A percentile compares a stretch with the other conserved stretches of the same genome.
Evolutionary conservation across 2,888 invertebrate species (phyloP).

Genomic region (Agrochola lota): DNA sequence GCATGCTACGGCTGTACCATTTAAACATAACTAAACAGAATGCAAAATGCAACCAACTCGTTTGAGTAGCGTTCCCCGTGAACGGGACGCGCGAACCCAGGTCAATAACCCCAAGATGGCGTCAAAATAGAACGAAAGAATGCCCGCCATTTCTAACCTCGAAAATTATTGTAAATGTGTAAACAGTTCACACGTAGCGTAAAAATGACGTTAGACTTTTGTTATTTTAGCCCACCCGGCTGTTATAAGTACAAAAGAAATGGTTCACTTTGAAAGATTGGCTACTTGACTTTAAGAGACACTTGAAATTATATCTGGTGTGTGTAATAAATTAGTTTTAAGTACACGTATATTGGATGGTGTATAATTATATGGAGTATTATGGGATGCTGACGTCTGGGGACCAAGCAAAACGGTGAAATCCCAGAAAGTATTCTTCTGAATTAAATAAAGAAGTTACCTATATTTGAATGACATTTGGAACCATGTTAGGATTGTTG

Average conservation of each 20-base stretch:
- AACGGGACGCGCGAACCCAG: slow-evolving; percentile 80
- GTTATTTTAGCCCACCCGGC: slow-evolving; percentile 45
- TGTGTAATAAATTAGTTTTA: slow-evolving; percentile 47
- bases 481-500: too few relatives aligned
- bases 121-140: slow-evolving; percentile 89
- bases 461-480: background rate
- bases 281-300: slow-evolving; percentile 45
- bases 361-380: background rate
- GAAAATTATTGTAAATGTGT: slow-evolving; percentile 83
- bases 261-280: slow-evolving; percentile 38
- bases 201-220: slow-evolving; percentile 55
- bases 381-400: slow-evolving; percentile 4
- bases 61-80: slow-evolving; percentile 72
- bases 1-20: slow-evolving; percentile 61
- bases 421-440: background rate
- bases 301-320: slow-evolving; percentile 50
- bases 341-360: slow-evolving; percentile 14
- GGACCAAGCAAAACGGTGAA: background rate
- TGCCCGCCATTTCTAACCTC: slow-evolving; percentile 89
- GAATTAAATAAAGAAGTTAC: background rate
- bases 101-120: slow-evolving; percentile 87
- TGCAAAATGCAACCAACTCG: slow-evolving; percentile 76
- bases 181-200: slow-evolving; percentile 70
- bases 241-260: slow-evolving; percentile 39
- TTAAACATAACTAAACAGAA: slow-evolving; percentile 68